A percentile compares a stretch with the other conserved stretches of the same genome.
These are phyloP conservation scores for Polyommatus iphigenia DNA, from an alignment of 2,888 invertebrate species.

Conservation along the genomic window DNA sequence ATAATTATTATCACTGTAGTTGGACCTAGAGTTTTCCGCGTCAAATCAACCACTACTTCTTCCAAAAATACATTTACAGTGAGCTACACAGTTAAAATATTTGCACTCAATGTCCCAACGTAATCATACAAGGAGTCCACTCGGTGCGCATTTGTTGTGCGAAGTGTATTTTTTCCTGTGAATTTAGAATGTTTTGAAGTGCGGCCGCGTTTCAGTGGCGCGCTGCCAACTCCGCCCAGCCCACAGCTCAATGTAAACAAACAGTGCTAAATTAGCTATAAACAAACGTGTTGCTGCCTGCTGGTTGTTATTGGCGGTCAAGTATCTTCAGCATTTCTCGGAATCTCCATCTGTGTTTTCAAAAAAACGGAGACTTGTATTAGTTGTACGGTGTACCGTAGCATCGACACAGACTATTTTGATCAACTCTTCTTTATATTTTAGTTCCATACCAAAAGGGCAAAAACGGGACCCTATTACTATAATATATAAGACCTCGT, in stretches of 20 bases:
- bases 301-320: conserved; percentile 22
- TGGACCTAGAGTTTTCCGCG: background rate
- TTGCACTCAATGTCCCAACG: background rate
- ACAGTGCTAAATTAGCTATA: conserved; percentile 41
- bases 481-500: too few relatives aligned
- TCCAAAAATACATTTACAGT: background rate
- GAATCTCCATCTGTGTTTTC: background rate
- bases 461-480: too few relatives aligned
- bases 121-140: conserved; percentile 28
- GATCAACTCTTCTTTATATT: too few relatives aligned
- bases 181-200: conserved; percentile 66
- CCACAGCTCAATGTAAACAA: conserved; percentile 46
- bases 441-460: too few relatives aligned
- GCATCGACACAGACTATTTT: too few relatives aligned
- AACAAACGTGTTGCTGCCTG: conserved; percentile 35
- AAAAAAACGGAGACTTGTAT: background rate
- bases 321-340: conserved; percentile 8
- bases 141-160: conserved; percentile 33
- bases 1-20: background rate
- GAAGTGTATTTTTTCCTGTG: conserved; percentile 57
- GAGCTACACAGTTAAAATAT: background rate
- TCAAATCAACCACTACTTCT: background rate
- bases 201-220: conserved; percentile 65
- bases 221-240: conserved; percentile 51
- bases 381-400: too few relatives aligned